Conservation (phyloP, 2,888 invertebrate genomes). For the Caenorhabditis macrosperma region DNA sequence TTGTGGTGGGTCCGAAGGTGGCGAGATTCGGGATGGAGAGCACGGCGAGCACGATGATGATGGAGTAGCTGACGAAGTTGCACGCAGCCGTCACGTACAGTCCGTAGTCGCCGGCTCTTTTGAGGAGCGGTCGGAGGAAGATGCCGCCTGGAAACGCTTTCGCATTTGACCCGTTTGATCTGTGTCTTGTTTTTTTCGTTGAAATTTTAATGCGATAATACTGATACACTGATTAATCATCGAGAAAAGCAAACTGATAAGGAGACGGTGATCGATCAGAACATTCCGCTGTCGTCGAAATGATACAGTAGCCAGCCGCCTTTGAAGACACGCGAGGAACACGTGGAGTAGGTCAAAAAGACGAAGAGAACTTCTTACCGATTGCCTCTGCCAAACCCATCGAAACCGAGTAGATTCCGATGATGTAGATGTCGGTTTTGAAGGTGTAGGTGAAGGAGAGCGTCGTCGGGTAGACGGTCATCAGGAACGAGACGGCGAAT, state of each 20-base stretch:
- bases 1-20: conserved; percentile 57
- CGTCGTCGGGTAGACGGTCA: conserved; percentile 69
- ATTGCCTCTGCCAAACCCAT: conserved; percentile 66
- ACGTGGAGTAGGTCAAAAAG: conserved; percentile 1
- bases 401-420: conserved; percentile 62
- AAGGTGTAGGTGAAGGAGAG: conserved; percentile 61
- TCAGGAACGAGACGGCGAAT: conserved; percentile 66
- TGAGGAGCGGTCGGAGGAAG: conserved; percentile 62
- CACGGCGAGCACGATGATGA: conserved; percentile 50
- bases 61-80: conserved; percentile 57
- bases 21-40: conserved; percentile 63
- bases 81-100: conserved; percentile 54
- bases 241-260: background rate
- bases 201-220: background rate
- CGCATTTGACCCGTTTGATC: too few relatives aligned
- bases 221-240: background rate
- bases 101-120: conserved; percentile 59
- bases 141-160: conserved; percentile 60
- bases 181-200: background rate
- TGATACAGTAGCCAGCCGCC: background rate
- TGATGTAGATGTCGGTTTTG: conserved; percentile 61
- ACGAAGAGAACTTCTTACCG: conserved; percentile 55
- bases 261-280: conserved; percentile 5
- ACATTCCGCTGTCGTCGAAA: background rate
- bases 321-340: conserved; percentile 3